These are phyloP conservation scores for Probaryconus sp. DNA, from an alignment of 1,140 invertebrate species.

Conservation along the genomic window DNA sequence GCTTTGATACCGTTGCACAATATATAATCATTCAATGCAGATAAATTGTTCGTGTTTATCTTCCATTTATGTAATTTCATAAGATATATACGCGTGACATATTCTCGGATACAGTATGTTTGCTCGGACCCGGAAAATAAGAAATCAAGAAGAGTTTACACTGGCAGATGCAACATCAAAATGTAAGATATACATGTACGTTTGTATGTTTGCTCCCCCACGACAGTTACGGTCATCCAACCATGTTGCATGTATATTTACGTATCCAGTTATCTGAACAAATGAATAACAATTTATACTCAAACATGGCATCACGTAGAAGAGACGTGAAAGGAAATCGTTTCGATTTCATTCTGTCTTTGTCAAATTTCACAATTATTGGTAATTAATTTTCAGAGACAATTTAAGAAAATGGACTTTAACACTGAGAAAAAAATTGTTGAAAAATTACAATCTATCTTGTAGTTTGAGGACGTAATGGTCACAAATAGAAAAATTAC, in stretches of 20 bases:
- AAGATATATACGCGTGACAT: conserved; percentile 37
- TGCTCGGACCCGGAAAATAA: conserved; percentile 45
- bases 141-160: conserved; percentile 51
- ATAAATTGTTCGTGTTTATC: conserved; percentile 43
- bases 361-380: too few relatives aligned
- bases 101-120: conserved; percentile 32
- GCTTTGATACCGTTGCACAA: conserved; percentile 32
- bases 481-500: too few relatives aligned
- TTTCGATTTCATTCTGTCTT: not conserved
- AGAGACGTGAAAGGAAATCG: not conserved
- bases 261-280: conserved; percentile 37
- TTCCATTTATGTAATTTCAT: conserved; percentile 57
- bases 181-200: conserved; percentile 36
- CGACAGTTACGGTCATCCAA: conserved; percentile 49
- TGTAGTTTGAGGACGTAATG: too few relatives aligned
- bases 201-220: conserved; percentile 26
- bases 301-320: conserved; percentile 12
- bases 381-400: too few relatives aligned
- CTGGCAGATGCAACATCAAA: conserved; percentile 32
- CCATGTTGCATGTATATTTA: conserved; percentile 41
- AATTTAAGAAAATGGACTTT: too few relatives aligned
- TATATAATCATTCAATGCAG: conserved; percentile 36
- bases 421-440: too few relatives aligned
- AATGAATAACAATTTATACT: conserved; percentile 41
- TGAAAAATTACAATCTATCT: too few relatives aligned